Percentiles rank a stretch among this genome's conserved stretches.
Evolutionary conservation across 2,797 vertebrate genomes (phyloP).

Genomic region (Anableps anableps): DNA sequence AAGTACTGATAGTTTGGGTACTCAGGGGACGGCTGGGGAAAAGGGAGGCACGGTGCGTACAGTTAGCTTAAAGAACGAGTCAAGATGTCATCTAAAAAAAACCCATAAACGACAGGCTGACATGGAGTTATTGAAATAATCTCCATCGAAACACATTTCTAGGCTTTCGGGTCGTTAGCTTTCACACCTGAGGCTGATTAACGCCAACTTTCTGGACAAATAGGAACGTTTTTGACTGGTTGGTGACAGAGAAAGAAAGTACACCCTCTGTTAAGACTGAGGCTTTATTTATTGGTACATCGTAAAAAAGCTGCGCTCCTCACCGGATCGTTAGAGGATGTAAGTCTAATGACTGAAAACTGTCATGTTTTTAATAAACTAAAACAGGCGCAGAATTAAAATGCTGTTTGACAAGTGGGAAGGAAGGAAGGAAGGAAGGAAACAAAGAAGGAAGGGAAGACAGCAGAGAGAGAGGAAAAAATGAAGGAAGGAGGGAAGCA

Average conservation of each 20-base stretch:
- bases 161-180: not conserved
- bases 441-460: no score
- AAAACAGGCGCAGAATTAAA: no score
- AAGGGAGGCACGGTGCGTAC: not conserved
- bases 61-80: not conserved
- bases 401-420: no score
- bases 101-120: not conserved
- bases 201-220: not conserved
- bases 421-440: no score
- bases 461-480: no score
- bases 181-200: not conserved
- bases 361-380: no score
- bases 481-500: no score
- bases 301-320: no score
- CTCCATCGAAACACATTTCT: not conserved
- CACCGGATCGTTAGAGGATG: no score
- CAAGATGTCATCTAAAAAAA: not conserved
- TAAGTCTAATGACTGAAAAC: no score
- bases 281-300: not conserved
- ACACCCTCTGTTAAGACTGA: not conserved
- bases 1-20: slow-evolving; percentile 97
- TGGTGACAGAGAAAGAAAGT: not conserved
- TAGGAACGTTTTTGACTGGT: no score
- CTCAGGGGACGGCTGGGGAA: slow-evolving; percentile 90
- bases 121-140: not conserved